Evolutionary conservation across 2,888 invertebrate species (phyloP), one percentile per base, ranked within the genome.

Genomic region (Melanophora roralis): DNA sequence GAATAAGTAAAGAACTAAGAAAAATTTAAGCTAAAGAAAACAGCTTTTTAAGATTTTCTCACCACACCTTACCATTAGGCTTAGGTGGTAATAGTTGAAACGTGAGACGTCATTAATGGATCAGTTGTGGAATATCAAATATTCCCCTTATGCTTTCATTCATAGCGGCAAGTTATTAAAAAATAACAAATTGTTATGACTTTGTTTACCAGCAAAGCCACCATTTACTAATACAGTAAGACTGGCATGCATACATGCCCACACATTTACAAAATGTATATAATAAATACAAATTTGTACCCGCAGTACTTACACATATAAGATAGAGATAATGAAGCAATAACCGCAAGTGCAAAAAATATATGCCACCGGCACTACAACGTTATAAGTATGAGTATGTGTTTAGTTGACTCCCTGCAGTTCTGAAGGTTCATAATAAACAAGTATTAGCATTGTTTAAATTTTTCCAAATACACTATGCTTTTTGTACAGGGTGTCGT

Each of bases 341-440:
- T 75, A 75, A 75, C 75, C 75, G 51, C 68, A 75, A 75, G 75
- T 68, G 75, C 68, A 75, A 68, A 74, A 53, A 68, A 51, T 53
- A 72, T 51, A 62, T 62, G 60, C 71, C 40, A 62, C 60, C 40
- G 23, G 14, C 67, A 55, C 43, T 14, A 47, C 49, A 53, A 32
- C 36, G 36, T 27, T 38, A 65, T 40, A 16, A n/a, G 3, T 27
- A 3, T 27, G 27, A 27, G 27, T 6, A n/a, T n/a, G n/a, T n/a
- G n/a, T n/a, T n/a, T n/a, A 27, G 27, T 27, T 5, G 27, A 27
- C 6, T 27, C 6, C 27, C 27, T 27, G 27, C 27, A 27, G 27
- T 27, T 27, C 6, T 27, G 27, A 6, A 27, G 27, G 6, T 5
- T 27, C 4, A 27, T 3, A 5, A 27, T 27, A 6, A 27, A n/a